Evolutionary conservation across 2,113 vertebrate species (phyloP).

Genomic region (Sigmodon hispidus): DNA sequence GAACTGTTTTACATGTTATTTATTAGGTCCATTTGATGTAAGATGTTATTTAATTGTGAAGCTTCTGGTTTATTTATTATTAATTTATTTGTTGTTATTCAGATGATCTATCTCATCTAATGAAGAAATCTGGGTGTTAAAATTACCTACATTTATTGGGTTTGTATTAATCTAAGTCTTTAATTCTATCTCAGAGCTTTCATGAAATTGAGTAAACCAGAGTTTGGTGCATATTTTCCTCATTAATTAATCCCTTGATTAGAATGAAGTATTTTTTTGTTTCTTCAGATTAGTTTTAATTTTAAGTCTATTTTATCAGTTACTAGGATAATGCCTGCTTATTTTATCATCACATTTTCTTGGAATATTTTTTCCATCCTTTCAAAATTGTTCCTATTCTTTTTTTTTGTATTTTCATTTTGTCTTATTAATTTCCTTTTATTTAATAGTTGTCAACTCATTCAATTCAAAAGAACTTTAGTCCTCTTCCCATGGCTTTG

Average conservation of each 20-base stretch:
- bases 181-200: not conserved
- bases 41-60: not conserved
- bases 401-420: constrained; percentile 44
- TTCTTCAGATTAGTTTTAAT: not conserved
- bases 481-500: not conserved
- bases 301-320: not conserved
- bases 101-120: too few species aligned
- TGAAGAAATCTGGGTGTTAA: not conserved
- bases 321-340: not conserved
- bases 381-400: not conserved
- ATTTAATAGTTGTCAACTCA: constrained; percentile 31
- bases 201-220: not conserved
- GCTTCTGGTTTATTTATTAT: too few species aligned
- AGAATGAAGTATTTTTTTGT: not conserved
- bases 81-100: not conserved
- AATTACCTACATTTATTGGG: not conserved
- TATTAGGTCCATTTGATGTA: not conserved
- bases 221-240: not conserved
- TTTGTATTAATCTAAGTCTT: not conserved
- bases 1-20: not conserved
- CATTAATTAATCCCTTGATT: not conserved
- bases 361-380: not conserved
- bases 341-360: not conserved
- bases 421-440: constrained; percentile 50
- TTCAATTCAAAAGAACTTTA: constrained; percentile 6